A percentile compares a stretch with the other conserved stretches of the same genome.
Evolutionary conservation across 2,113 vertebrate species (phyloP).

Genomic region (Chauna torquata): DNA sequence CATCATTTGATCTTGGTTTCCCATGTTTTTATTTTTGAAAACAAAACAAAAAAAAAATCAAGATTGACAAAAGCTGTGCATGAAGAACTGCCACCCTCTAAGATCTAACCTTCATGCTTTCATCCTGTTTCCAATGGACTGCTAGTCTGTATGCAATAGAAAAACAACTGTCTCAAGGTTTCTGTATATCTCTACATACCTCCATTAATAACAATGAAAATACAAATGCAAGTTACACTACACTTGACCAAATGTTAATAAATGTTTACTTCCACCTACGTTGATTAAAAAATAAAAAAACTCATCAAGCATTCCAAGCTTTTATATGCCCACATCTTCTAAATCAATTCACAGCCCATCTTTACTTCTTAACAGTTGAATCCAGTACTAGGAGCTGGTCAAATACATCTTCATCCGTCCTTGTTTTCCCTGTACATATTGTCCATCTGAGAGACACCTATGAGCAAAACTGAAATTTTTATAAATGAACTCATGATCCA

Average conservation of each 20-base stretch:
- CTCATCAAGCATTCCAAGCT: constrained; percentile 76
- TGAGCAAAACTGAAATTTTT: constrained; percentile 68
- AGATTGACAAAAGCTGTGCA: constrained; percentile 80
- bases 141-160: constrained; percentile 85
- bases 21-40: constrained; percentile 76
- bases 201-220: constrained; percentile 81
- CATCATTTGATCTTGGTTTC: constrained; percentile 76
- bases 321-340: constrained; percentile 70
- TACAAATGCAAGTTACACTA: constrained; percentile 77
- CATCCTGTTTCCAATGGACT: constrained; percentile 77
- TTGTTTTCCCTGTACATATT: constrained; percentile 17
- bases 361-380: constrained; percentile 44
- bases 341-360: constrained; percentile 44
- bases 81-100: constrained; percentile 80
- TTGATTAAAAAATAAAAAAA: constrained; percentile 71
- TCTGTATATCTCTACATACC: constrained; percentile 83
- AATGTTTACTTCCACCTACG: constrained; percentile 79
- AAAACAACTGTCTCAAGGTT: constrained; percentile 79
- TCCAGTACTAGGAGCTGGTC: constrained; percentile 54
- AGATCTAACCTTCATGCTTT: constrained; percentile 79
- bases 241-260: constrained; percentile 81
- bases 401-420: constrained; percentile 47
- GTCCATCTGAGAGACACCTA: constrained; percentile 36
- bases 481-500: constrained; percentile 60
- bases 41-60: constrained; percentile 63